Base-by-base conservation (phyloP, 2,888 invertebrate species). In the Leucoptera coffeella region DNA sequence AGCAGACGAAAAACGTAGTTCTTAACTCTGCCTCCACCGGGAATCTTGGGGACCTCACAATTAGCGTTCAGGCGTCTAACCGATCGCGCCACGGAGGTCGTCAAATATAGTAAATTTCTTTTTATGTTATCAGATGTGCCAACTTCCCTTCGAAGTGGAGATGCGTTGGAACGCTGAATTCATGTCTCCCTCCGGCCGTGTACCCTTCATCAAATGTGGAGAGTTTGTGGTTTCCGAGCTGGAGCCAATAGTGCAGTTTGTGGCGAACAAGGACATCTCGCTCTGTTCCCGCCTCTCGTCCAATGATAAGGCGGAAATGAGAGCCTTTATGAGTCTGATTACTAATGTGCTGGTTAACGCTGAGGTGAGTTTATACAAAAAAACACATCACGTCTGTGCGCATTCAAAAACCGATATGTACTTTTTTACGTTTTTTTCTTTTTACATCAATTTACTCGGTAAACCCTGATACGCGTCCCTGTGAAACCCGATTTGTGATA, bases 161-260 rank as follows among this genome's bases (percentile, higher is more conserved):
- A 82, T 85, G 41, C 74, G 85, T 34, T 79, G 84, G 41, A 99
- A 99, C 67, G 95, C 96, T 0, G 94, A 96, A 47, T 87, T 86
- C 47, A 96, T 97, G 90, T 95, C 96, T 0, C 96, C 96, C 0
- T 86, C 91, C 4, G 92, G 92, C 1, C 80, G 85, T 38, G 82
- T 97, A 1, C 97, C 97, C 0, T 92, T 97, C 44, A 81, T 97
- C 29, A 85, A 86, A 46, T 88, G 89, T 37, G 94, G 94, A 0
- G 82, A 85, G 0, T 90, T 90, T 44, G 77, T 95, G 2, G 78
- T 92, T 2, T 81, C 95, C 0, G 97, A 94, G 49, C 75, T 95
- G 43, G 92, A 94, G 45, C 86, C 88, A 0, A 93, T 97, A 29
- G 88, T 93, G 0, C 83, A 85, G 39, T 91, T 93, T 49, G 83